These are phyloP conservation scores for Alosa sapidissima DNA, from an alignment of 2,797 vertebrate genomes.

Conservation along the genomic window DNA sequence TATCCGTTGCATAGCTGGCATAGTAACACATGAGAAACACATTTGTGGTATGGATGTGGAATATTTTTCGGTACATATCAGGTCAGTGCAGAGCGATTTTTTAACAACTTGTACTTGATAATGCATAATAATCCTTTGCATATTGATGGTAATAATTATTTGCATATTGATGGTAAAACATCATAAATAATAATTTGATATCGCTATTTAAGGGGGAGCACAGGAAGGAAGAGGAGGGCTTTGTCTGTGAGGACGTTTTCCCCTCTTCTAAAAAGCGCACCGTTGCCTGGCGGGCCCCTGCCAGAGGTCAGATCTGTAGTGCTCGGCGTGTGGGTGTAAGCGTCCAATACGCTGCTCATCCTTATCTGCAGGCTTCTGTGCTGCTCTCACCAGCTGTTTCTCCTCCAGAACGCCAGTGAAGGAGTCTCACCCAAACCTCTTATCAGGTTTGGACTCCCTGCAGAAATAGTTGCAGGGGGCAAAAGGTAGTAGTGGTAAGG, in stretches of 20 bases:
- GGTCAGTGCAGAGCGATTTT: neutral
- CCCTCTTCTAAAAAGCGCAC: neutral
- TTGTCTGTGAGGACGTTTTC: neutral
- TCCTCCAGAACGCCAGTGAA: slow-evolving; percentile 41
- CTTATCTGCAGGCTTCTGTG: neutral
- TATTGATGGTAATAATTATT: neutral
- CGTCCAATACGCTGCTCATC: slow-evolving; percentile 4
- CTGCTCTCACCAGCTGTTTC: slow-evolving; percentile 46
- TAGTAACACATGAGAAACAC: neutral
- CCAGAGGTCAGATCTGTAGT: slow-evolving; percentile 17
- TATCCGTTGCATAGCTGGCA: neutral
- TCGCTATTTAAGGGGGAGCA: neutral
- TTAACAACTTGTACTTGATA: neutral
- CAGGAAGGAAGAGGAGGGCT: too few relatives aligned
- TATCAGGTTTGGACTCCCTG: slow-evolving; percentile 72
- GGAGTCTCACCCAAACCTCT: slow-evolving; percentile 74
- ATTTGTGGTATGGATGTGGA: neutral
- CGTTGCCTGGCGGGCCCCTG: neutral
- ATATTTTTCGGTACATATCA: neutral
- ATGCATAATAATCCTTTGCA: neutral
- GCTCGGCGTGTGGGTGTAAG: slow-evolving; percentile 18
- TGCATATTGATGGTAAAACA: neutral
- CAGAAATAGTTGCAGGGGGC: neutral
- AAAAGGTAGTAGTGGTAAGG: neutral
- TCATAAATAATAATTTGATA: neutral